phyloP scores from a whole-genome alignment of 2,888 invertebrate species.

The Brenthis ino region DNA sequence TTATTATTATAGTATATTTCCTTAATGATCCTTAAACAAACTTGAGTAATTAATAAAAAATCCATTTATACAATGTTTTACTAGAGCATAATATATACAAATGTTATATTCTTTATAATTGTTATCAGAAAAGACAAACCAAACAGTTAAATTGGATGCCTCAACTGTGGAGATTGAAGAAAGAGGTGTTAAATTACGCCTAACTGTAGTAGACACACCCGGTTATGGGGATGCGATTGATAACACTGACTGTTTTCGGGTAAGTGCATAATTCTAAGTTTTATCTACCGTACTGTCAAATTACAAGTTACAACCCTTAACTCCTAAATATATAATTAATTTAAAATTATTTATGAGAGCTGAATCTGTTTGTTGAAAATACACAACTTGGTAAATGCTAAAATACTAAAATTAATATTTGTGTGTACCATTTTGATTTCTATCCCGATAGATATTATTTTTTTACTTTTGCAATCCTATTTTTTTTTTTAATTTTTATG shows the following conservation, averaged over 20 bases:
- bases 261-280: conserved; percentile 44
- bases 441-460: too few relatives aligned
- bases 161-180: conserved; percentile 98
- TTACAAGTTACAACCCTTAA: conserved; percentile 8
- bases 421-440: neutral
- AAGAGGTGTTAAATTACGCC: conserved; percentile 94
- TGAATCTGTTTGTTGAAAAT: too few relatives aligned
- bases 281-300: too few relatives aligned
- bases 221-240: conserved; percentile 98
- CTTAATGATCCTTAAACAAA: neutral
- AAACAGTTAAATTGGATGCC: conserved; percentile 96
- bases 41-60: neutral
- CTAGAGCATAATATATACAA: neutral
- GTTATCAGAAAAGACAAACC: conserved; percentile 90
- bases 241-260: conserved; percentile 94
- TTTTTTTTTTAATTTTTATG: too few relatives aligned
- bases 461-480: too few relatives aligned
- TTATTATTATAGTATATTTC: neutral
- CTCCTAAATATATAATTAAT: too few relatives aligned
- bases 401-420: too few relatives aligned
- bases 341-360: too few relatives aligned
- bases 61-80: neutral
- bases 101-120: neutral
- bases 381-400: too few relatives aligned
- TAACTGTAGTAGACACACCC: conserved; percentile 97